Conservation (phyloP, 1,140 invertebrate species). For the Drosophila miranda region DNA sequence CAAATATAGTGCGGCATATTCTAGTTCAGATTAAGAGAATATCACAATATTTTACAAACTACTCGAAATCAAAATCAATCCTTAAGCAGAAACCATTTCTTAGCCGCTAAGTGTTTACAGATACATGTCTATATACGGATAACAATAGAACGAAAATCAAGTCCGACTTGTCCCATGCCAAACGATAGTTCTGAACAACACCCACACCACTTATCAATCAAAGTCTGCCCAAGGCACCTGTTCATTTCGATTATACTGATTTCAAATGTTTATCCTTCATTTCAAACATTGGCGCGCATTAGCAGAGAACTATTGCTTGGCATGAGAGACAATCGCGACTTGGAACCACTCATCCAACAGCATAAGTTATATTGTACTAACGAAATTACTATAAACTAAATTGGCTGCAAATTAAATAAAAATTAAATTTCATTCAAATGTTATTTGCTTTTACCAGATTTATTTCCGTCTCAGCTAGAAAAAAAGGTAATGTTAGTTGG, state of each 20-base stretch:
- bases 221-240: slow-evolving; percentile 15
- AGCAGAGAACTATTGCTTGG: slow-evolving; percentile 56
- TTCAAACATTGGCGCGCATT: slow-evolving; percentile 71
- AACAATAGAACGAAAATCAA: slow-evolving; percentile 22
- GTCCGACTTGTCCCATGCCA: slow-evolving; percentile 34
- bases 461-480: too few species aligned
- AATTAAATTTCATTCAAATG: slow-evolving; percentile 62
- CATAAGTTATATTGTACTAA: slow-evolving; percentile 42
- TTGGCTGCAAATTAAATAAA: slow-evolving; percentile 73
- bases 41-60: slow-evolving; percentile 60
- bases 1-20: slow-evolving; percentile 22
- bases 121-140: slow-evolving; percentile 44
- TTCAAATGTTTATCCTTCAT: background rate
- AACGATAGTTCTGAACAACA: slow-evolving; percentile 59
- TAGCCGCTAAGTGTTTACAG: slow-evolving; percentile 48
- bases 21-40: slow-evolving; percentile 55
- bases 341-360: slow-evolving; percentile 21
- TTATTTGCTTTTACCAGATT: too few species aligned
- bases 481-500: too few species aligned
- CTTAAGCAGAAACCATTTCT: slow-evolving; percentile 32
- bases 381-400: slow-evolving; percentile 61
- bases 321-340: slow-evolving; percentile 26
- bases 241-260: background rate
- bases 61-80: slow-evolving; percentile 44
- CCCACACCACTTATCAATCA: slow-evolving; percentile 26